Evolutionary conservation across 1,140 invertebrate species (phyloP).

Genomic region (Diplogasteroides magnus): DNA sequence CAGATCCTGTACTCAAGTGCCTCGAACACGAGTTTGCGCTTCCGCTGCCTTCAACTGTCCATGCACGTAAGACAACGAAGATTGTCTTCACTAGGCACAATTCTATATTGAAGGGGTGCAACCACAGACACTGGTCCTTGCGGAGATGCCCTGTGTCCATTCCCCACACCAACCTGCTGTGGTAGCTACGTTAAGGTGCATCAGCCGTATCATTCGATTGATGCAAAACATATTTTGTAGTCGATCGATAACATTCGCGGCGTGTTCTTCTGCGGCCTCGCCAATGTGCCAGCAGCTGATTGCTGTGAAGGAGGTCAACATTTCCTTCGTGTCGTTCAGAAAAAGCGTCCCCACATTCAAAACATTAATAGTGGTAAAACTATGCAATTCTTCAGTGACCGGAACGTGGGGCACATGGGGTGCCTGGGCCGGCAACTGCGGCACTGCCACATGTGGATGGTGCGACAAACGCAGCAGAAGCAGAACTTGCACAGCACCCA

Average conservation of each 20-base stretch:
- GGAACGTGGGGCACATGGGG: background rate
- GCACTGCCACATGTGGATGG: background rate
- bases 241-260: background rate
- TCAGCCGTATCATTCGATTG: too few relatives aligned
- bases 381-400: background rate
- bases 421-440: background rate
- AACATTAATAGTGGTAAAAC: background rate
- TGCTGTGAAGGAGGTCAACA: background rate
- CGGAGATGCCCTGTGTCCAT: background rate
- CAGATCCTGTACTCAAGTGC: background rate
- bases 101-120: background rate
- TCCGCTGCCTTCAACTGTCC: background rate
- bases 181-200: background rate
- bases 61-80: background rate
- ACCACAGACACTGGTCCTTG: background rate
- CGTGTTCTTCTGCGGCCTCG: background rate
- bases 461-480: background rate
- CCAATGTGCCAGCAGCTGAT: background rate
- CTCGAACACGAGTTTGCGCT: background rate
- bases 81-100: background rate
- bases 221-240: too few relatives aligned
- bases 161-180: background rate
- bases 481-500: background rate
- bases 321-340: background rate
- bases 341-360: too few relatives aligned